Evolutionary conservation across 1,140 invertebrate species (phyloP).

Genomic region (Drosophila hydei): DNA sequence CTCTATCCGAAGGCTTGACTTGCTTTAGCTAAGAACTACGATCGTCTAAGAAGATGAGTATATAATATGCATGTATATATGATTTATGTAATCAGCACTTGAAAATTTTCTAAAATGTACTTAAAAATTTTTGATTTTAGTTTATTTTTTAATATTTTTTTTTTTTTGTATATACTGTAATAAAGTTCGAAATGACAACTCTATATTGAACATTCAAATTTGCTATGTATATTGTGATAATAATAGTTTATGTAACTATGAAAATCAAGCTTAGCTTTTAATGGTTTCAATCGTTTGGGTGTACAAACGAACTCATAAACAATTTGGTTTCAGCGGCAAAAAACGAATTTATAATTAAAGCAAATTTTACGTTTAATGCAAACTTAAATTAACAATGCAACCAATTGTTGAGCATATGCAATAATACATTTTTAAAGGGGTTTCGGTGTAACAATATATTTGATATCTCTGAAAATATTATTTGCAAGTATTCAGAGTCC

Average conservation of each 20-base stretch:
- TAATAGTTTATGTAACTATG: constrained; percentile 38
- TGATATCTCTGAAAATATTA: constrained; percentile 2
- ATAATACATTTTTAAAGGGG: not conserved
- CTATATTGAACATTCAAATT: constrained; percentile 79
- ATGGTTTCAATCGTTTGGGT: constrained; percentile 18
- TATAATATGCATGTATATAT: constrained; percentile 57
- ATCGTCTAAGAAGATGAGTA: constrained; percentile 72
- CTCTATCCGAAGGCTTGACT: constrained; percentile 51
- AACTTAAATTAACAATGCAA: constrained; percentile 49
- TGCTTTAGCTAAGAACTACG: constrained; percentile 61
- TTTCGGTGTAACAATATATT: not conserved
- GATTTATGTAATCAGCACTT: constrained; percentile 76
- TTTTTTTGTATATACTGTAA: constrained; percentile 35
- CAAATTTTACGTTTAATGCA: constrained; percentile 48
- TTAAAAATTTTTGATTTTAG: constrained; percentile 30
- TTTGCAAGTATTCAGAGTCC: constrained; percentile 25
- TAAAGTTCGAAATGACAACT: constrained; percentile 65
- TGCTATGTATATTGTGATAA: constrained; percentile 66
- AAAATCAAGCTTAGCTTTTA: constrained; percentile 59
- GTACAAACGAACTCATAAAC: constrained; percentile 13
- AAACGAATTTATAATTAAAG: constrained; percentile 49
- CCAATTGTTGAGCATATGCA: constrained; percentile 29
- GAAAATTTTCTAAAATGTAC: constrained; percentile 81
- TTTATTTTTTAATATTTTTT: constrained; percentile 19
- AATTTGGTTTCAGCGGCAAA: constrained; percentile 10